Evolutionary conservation across 92 coral and sea anemone species (phyloP).

Genomic region (Pocillopora meandrina): DNA sequence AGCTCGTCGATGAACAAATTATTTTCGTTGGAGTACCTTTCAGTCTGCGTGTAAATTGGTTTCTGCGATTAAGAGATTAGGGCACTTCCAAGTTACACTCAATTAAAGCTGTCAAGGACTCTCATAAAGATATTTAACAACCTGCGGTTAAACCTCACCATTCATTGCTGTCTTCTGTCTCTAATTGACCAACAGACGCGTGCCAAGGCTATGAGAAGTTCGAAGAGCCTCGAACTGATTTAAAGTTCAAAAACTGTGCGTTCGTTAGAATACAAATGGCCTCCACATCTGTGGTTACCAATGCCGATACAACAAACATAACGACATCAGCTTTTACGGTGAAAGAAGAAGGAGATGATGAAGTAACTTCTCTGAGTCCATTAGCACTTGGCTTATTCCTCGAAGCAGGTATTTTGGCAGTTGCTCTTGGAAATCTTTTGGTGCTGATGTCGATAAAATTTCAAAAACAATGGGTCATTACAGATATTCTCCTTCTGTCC

Average conservation of each 20-base stretch:
- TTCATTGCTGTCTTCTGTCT: background rate
- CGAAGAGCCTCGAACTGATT: background rate
- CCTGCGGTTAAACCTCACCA: background rate
- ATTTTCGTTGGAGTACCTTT: background rate
- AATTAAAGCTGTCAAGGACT: background rate
- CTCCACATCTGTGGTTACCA: background rate
- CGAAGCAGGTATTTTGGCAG: constrained; percentile 61
- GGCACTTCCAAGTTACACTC: background rate
- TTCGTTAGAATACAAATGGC: constrained; percentile 9
- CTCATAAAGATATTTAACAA: background rate
- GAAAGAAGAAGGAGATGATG: background rate
- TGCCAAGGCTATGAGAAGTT: background rate
- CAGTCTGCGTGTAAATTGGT: background rate
- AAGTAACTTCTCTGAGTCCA: constrained; percentile 36
- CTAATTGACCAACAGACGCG: background rate
- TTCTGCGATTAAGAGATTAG: background rate
- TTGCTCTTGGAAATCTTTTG: constrained; percentile 73
- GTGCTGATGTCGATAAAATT: constrained; percentile 70
- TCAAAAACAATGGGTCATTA: constrained; percentile 71
- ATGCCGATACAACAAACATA: background rate
- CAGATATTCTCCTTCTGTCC: constrained; percentile 80
- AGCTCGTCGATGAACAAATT: background rate
- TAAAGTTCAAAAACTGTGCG: background rate
- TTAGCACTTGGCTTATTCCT: constrained; percentile 71
- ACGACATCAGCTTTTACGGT: background rate